These are phyloP conservation scores for Heliconius aoede DNA, from an alignment of 2,888 invertebrate species.

Conservation along the genomic window DNA sequence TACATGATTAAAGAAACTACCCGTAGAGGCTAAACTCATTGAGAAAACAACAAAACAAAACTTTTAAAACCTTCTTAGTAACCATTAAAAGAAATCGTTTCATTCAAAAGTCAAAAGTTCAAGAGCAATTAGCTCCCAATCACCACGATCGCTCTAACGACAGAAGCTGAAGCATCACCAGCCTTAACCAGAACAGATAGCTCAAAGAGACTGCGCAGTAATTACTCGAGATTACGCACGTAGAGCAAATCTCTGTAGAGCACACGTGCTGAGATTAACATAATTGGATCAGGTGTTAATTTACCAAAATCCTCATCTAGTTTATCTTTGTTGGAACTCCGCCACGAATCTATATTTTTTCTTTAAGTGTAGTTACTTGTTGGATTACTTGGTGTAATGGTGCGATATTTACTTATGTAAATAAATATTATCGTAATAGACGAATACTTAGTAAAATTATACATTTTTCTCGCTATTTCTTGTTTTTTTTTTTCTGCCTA, in stretches of 20 bases:
- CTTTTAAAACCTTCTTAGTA: background rate
- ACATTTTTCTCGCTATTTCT: background rate
- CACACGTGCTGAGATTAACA: conserved; percentile 51
- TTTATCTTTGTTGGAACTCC: conserved; percentile 41
- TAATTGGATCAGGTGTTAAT: conserved; percentile 54
- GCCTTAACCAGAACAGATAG: conserved; percentile 40
- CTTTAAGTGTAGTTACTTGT: conserved; percentile 16
- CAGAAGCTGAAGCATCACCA: conserved; percentile 31
- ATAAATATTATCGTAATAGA: background rate
- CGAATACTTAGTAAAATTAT: background rate
- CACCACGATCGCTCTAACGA: conserved; percentile 23
- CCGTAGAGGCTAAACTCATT: too few species aligned
- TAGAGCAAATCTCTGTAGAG: conserved; percentile 48
- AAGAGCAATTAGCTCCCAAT: conserved; percentile 17
- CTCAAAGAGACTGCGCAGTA: conserved; percentile 49
- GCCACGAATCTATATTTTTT: conserved; percentile 35
- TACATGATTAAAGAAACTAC: too few species aligned
- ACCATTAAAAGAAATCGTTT: background rate
- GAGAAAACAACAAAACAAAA: background rate
- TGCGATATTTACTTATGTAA: too few species aligned
- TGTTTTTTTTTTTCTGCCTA: background rate
- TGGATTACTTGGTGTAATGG: background rate
- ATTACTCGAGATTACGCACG: conserved; percentile 51
- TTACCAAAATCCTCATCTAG: conserved; percentile 48
- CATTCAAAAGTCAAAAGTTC: background rate